Evolutionary conservation across 2,113 vertebrate species (phyloP).

Genomic region (Triplophysa tibetana): DNA sequence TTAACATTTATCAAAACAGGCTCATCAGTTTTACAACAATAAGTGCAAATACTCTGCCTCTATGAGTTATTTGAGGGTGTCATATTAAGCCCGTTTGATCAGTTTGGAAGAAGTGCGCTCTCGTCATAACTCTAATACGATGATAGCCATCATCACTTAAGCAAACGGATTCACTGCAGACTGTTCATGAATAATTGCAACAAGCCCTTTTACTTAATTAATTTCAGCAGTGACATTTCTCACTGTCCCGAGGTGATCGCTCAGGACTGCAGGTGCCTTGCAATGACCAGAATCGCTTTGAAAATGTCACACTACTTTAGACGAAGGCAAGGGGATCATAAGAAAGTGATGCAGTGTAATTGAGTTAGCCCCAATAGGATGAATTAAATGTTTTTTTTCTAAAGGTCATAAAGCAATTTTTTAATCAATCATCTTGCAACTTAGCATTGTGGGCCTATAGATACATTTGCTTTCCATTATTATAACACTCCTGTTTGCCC

Average conservation of each 20-base stretch:
- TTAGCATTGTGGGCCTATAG: background rate
- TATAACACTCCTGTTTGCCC: too few species aligned
- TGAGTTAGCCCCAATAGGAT: conserved; percentile 60
- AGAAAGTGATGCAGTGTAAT: conserved; percentile 35
- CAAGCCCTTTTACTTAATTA: conserved; percentile 71
- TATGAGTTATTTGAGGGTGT: background rate
- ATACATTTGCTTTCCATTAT: background rate
- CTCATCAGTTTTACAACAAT: background rate
- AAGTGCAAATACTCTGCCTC: background rate
- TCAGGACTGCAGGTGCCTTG: conserved; percentile 66
- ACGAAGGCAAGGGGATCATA: conserved; percentile 47
- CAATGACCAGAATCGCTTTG: conserved; percentile 77
- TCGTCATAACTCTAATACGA: conserved; percentile 29
- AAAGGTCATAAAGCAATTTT: conserved; percentile 41
- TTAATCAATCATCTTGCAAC: background rate
- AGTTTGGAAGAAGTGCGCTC: background rate
- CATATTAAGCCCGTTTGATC: background rate
- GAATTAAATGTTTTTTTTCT: conserved; percentile 58
- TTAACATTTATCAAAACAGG: background rate
- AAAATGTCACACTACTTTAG: conserved; percentile 67
- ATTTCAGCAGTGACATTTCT: conserved; percentile 72
- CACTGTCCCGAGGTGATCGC: conserved; percentile 64
- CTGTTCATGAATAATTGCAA: conserved; percentile 71
- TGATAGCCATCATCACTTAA: conserved; percentile 69
- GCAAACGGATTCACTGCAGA: conserved; percentile 45